Evolutionary conservation across 1,140 invertebrate genomes (phyloP).

Genomic region (Drosophila tsacasi): DNA sequence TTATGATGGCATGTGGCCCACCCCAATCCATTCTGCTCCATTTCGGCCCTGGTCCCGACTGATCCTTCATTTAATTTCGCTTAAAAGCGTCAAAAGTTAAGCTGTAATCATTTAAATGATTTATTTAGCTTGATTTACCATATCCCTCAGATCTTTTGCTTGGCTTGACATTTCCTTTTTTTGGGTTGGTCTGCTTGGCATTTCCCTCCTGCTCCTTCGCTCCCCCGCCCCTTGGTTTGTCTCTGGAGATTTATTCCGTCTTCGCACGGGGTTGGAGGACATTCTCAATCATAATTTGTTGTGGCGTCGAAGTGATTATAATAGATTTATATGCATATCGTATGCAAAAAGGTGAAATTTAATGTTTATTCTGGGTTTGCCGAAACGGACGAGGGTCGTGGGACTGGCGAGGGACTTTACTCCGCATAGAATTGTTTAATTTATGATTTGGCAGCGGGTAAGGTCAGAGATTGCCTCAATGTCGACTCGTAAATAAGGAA

Average conservation of each 20-base stretch:
- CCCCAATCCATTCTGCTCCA: constrained; percentile 2
- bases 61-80: constrained; percentile 80
- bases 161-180: constrained; percentile 54
- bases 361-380: constrained; percentile 47
- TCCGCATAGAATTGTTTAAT: constrained; percentile 31
- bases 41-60: constrained; percentile 15
- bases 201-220: constrained; percentile 22
- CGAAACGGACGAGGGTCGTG: constrained; percentile 10
- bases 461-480: constrained; percentile 9
- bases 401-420: constrained; percentile 16
- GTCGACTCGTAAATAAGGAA: constrained; percentile 26
- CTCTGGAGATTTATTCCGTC: constrained; percentile 48
- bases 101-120: constrained; percentile 84
- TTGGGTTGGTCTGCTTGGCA: constrained; percentile 1
- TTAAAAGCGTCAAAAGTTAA: constrained; percentile 83
- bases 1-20: constrained; percentile 61
- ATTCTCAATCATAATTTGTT: constrained; percentile 82
- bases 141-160: constrained; percentile 72
- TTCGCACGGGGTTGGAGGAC: constrained; percentile 50
- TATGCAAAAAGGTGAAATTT: constrained; percentile 63
- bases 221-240: constrained; percentile 17
- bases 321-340: constrained; percentile 76
- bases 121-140: constrained; percentile 79
- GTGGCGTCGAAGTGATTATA: constrained; percentile 80
- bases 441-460: constrained; percentile 25